Percentiles rank a stretch among this genome's conserved stretches.
These are phyloP conservation scores for Salmo trutta DNA, from an alignment of 2,797 vertebrate species.

Conservation along the genomic window DNA sequence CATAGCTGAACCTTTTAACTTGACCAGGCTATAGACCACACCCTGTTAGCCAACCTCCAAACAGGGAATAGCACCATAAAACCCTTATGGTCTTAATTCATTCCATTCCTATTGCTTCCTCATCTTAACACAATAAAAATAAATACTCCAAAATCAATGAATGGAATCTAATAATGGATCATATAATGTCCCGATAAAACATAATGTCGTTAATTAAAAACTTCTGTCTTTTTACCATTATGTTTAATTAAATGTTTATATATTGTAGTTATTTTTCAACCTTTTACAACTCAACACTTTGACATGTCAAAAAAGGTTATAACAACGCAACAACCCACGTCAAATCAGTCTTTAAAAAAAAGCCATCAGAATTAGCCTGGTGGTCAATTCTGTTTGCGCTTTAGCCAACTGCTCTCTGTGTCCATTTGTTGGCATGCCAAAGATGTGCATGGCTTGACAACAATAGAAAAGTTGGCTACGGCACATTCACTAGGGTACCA, in stretches of 20 bases:
- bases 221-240: background rate
- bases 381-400: no score
- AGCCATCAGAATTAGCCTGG: no score
- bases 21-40: conserved; percentile 36
- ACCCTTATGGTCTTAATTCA: background rate
- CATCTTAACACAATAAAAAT: background rate
- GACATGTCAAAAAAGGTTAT: no score
- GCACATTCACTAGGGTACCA: no score
- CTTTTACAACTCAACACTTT: background rate
- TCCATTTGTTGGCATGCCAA: no score
- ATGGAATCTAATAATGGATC: background rate
- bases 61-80: background rate
- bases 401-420: no score
- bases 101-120: background rate
- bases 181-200: background rate
- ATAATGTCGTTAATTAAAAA: background rate
- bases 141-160: background rate
- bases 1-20: conserved; percentile 30
- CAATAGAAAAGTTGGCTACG: no score
- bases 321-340: no score
- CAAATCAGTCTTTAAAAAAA: no score
- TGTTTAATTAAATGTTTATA: background rate
- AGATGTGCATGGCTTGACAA: no score
- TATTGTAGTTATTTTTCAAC: background rate
- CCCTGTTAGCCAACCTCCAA: background rate